Evolutionary conservation across 2,888 invertebrate species (phyloP), one percentile per base, ranked within the genome.

Genomic region (Trichogramma evanescens): DNA sequence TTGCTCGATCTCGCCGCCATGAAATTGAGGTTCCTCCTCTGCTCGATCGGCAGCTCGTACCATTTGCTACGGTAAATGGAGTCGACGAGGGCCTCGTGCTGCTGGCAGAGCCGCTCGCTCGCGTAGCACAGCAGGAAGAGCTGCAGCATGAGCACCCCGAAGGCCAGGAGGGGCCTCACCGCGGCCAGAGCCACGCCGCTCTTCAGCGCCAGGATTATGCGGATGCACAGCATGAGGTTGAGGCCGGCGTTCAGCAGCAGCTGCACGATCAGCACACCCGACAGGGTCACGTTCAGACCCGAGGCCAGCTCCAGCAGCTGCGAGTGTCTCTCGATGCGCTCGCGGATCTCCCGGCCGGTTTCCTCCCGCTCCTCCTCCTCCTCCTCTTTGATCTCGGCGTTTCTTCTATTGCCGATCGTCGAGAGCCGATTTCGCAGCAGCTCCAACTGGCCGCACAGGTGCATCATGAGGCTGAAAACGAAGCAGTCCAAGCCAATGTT

Each of bases 401-500:
- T 45, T 1, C 4, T 1, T 10, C n/a, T 54, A 5, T 2, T 51
- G 0, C 60, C 65, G 26, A 69, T 65, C 7, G 67, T 59, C 3
- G 62, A 42, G 26, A 70, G 65, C 55, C 71, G 66, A 7, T 58
- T 61, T 49, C 68, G 69, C 1, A 76, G 61, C 46, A 75, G 59
- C 50, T 74, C 70, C 26, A 76, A 67, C 45, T 76, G 76, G 4
- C 73, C 76, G 55, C 76, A 76, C 4, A 76, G 56, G 39, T 77
- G 74, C 70, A 75, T 72, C 4, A 70, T 61, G 5, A 74, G 56
- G 9, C 69, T 68, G 48, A 75, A 73, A 46, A 77, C 68, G 54
- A 76, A 68, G 8, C 72, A 68, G 51, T 75, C 72, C 42, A 69
- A 69, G 9, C 72, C 72, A 9, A 69, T 59, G 38, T 67, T 66